A percentile compares a stretch with the other conserved stretches of the same genome.
phyloP scores from a whole-genome alignment of 53 echinoderm and acorn worm genomes.

The Luidia sarsii region DNA sequence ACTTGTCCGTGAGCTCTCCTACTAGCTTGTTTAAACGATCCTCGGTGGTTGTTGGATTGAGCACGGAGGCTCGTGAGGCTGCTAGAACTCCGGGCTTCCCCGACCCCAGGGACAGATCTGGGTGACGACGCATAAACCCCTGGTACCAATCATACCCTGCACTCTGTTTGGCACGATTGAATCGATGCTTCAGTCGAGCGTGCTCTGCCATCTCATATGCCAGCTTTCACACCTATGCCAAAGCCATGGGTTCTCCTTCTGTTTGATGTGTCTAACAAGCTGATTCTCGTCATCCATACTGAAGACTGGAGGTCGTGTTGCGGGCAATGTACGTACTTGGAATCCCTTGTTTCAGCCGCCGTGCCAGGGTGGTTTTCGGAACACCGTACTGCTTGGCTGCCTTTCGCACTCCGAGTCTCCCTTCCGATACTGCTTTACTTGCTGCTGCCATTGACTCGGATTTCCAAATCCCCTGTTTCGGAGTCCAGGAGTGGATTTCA shows the following conservation, averaged over 20 bases:
- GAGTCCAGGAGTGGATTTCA: too few species aligned
- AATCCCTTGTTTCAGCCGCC: too few species aligned
- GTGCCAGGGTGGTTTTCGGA: conserved; percentile 1
- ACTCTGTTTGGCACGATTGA: conserved; percentile 58
- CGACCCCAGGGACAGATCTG: conserved; percentile 52
- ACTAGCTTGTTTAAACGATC: conserved; percentile 24
- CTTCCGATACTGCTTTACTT: conserved; percentile 7
- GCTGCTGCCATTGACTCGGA: too few species aligned
- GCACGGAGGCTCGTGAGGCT: conserved; percentile 40
- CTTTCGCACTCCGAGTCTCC: conserved; percentile 1
- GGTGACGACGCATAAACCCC: conserved; percentile 51
- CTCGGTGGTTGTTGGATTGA: conserved; percentile 32
- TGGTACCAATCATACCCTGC: conserved; percentile 72
- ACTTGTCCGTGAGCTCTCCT: conserved; percentile 4
- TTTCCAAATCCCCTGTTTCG: too few species aligned
- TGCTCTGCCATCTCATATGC: conserved; percentile 63
- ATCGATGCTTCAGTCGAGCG: conserved; percentile 40
- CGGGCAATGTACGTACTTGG: too few species aligned
- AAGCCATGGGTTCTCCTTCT: too few species aligned
- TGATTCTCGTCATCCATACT: too few species aligned
- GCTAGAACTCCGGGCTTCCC: conserved; percentile 59
- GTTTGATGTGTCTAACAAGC: too few species aligned
- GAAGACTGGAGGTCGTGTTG: too few species aligned
- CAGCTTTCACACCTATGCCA: conserved; percentile 44
- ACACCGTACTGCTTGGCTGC: conserved; percentile 21